Conservation (phyloP, 37 sponge, comb jelly and placozoan genomes). For the Axinella damicornis region DNA sequence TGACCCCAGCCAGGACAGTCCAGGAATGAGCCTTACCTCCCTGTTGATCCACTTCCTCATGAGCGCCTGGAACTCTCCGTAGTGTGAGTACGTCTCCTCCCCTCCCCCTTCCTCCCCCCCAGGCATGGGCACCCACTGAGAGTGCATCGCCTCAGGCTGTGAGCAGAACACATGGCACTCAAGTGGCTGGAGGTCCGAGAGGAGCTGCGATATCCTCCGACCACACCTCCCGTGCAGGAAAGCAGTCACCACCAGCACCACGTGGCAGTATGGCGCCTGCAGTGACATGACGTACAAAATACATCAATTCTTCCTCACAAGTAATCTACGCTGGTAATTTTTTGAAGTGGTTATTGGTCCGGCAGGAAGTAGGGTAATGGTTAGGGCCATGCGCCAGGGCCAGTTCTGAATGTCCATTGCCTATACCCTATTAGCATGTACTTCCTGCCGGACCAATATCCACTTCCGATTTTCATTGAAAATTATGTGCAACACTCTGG, state of each 20-base stretch:
- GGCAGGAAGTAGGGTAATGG: too few relatives aligned
- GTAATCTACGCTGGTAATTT: too few relatives aligned
- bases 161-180: constrained; percentile 60
- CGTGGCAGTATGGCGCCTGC: constrained; percentile 65
- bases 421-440: too few relatives aligned
- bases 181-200: constrained; percentile 65
- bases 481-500: too few relatives aligned
- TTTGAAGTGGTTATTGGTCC: too few relatives aligned
- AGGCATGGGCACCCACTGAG: constrained; percentile 24
- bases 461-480: too few relatives aligned
- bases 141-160: constrained; percentile 44
- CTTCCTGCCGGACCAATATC: too few relatives aligned
- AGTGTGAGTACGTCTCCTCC: constrained; percentile 50
- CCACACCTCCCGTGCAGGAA: constrained; percentile 31
- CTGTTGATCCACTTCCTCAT: constrained; percentile 72
- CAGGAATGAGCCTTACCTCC: constrained; percentile 49
- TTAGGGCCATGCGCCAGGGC: too few relatives aligned
- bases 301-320: too few relatives aligned
- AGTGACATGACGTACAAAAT: too few relatives aligned
- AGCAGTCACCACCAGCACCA: constrained; percentile 53
- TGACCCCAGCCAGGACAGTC: too few relatives aligned
- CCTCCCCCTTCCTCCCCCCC: constrained; percentile 11
- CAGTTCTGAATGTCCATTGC: too few relatives aligned
- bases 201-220: constrained; percentile 31
- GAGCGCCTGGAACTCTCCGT: constrained; percentile 65